Evolutionary conservation across 2,888 invertebrate species (phyloP).

Genomic region (Gibbula magus): DNA sequence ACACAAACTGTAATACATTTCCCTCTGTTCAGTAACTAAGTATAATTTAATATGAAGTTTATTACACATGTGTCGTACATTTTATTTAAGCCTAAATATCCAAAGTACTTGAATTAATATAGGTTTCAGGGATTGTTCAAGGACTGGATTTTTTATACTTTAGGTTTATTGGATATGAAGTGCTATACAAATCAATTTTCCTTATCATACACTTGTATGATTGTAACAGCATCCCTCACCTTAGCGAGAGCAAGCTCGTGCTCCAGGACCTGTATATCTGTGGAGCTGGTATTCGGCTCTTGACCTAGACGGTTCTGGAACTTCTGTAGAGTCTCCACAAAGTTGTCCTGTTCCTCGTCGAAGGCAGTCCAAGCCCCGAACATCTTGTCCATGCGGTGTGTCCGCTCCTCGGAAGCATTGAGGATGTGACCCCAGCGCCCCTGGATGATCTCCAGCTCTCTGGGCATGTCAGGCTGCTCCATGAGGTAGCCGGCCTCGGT

Average conservation of each 20-base stretch:
- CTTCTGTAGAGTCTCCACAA: constrained; percentile 64
- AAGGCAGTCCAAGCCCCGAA: constrained; percentile 67
- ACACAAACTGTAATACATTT: no score
- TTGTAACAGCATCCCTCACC: constrained; percentile 46
- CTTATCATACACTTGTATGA: no score
- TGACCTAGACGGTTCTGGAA: constrained; percentile 59
- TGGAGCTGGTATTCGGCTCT: constrained; percentile 64
- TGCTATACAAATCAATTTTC: no score
- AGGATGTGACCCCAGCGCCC: constrained; percentile 67
- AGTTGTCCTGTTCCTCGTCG: constrained; percentile 60
- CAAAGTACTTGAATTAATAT: no score
- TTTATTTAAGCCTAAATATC: no score
- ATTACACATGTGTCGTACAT: no score
- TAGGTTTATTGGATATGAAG: no score
- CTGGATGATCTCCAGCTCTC: constrained; percentile 65
- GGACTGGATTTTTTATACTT: no score
- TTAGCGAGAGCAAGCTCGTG: constrained; percentile 69
- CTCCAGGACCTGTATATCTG: constrained; percentile 67
- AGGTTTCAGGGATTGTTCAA: no score
- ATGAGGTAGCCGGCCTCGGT: constrained; percentile 69
- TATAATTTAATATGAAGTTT: background rate
- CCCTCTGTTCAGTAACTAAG: background rate
- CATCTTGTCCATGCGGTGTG: constrained; percentile 65
- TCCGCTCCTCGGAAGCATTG: constrained; percentile 61
- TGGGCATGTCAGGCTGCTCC: constrained; percentile 68